Percentiles rank a stretch among this genome's conserved stretches.
Conservation (phyloP, 2,888 invertebrate species). For the Noctua janthina region DNA sequence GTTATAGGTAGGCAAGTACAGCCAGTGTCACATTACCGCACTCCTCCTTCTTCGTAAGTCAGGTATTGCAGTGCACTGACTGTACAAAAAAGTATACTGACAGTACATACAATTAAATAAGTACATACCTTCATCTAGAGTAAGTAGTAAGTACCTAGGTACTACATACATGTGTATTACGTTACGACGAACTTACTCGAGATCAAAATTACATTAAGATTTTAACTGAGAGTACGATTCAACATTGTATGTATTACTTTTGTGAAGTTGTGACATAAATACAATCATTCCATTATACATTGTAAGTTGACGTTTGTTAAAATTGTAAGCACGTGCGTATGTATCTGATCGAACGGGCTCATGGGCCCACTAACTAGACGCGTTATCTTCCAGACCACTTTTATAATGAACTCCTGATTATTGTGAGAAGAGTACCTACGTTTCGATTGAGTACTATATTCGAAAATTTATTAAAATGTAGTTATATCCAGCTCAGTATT, state of each 20-base stretch:
- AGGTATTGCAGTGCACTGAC: background rate
- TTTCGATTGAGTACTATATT: slow-evolving; percentile 65
- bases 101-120: background rate
- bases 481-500: slow-evolving; percentile 64
- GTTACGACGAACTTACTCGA: background rate
- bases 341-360: slow-evolving; percentile 26
- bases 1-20: background rate
- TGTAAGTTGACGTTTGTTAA: background rate
- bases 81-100: background rate
- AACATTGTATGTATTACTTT: background rate
- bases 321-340: too few species aligned
- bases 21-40: background rate
- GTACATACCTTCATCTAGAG: background rate
- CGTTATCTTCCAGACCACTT: slow-evolving; percentile 42
- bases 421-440: slow-evolving; percentile 38
- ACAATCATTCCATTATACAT: slow-evolving; percentile 21
- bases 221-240: background rate
- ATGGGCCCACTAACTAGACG: background rate
- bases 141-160: too few species aligned
- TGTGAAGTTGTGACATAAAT: background rate
- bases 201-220: background rate
- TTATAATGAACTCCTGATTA: slow-evolving; percentile 46
- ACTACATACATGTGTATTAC: background rate
- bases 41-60: background rate
- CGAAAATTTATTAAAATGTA: slow-evolving; percentile 77